A percentile compares a stretch with the other conserved stretches of the same genome.
Conservation (phyloP, 2,113 vertebrate genomes). For the Laterallus jamaicensis region DNA sequence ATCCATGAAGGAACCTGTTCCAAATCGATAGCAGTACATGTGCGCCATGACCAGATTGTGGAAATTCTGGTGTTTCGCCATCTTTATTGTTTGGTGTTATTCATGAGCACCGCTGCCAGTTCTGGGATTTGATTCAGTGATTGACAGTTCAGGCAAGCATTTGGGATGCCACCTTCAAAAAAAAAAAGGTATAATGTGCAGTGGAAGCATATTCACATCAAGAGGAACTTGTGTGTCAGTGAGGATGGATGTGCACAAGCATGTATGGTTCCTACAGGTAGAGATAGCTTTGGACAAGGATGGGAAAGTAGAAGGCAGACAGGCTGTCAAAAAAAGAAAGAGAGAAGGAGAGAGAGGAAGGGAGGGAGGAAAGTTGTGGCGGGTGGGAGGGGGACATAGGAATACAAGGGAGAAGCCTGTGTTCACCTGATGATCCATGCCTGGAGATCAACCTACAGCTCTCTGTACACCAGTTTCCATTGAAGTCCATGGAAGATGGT, state of each 20-base stretch:
- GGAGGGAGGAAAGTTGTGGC: neutral
- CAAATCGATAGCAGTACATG: neutral
- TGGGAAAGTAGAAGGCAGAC: neutral
- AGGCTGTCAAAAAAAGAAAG: neutral
- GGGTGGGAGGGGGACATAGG: neutral
- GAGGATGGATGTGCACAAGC: neutral
- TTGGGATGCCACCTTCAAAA: neutral
- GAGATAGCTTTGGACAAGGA: neutral
- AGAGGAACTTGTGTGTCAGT: neutral
- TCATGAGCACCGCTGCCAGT: neutral
- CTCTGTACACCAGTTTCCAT: neutral
- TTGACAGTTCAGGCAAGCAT: neutral
- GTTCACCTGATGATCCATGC: neutral
- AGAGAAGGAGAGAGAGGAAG: neutral
- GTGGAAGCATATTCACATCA: neutral
- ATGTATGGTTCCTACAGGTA: neutral
- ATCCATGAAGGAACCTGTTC: neutral
- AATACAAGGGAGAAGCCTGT: neutral
- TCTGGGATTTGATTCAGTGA: neutral
- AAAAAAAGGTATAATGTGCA: neutral
- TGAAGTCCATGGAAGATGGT: neutral
- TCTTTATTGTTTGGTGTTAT: neutral
- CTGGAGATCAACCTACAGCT: neutral
- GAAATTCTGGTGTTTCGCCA: neutral
- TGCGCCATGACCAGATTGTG: accelerated